Conservation (phyloP, 64 coral and sea anemone species). For the Montipora capricornis region DNA sequence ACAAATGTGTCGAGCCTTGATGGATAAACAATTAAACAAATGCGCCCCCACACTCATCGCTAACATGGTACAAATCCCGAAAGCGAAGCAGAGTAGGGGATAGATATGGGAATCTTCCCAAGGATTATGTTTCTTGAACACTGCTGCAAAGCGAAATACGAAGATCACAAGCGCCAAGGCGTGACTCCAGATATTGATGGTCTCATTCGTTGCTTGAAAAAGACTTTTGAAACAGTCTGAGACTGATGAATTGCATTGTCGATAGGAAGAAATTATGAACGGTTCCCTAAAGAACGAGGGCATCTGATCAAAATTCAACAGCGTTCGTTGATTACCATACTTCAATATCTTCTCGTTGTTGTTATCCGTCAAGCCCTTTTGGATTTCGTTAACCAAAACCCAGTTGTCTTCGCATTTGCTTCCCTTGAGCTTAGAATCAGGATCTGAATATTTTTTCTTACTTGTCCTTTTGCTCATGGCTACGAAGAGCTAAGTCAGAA, state of each 20-base stretch:
- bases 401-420: neutral
- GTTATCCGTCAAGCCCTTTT: neutral
- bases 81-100: constrained; percentile 77
- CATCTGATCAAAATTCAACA: constrained; percentile 37
- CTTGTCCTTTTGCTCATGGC: neutral
- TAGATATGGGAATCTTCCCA: constrained; percentile 50
- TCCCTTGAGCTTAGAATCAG: neutral
- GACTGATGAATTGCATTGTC: constrained; percentile 48
- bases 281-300: constrained; percentile 60
- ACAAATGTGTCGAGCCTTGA: constrained; percentile 64
- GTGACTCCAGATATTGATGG: constrained; percentile 92
- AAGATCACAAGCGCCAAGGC: constrained; percentile 74
- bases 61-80: constrained; percentile 64
- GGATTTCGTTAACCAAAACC: neutral
- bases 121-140: constrained; percentile 51
- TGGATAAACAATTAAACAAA: constrained; percentile 79
- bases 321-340: neutral
- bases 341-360: neutral
- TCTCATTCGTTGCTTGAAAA: constrained; percentile 76
- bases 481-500: neutral
- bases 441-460: neutral
- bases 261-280: constrained; percentile 70
- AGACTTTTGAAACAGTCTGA: constrained; percentile 65
- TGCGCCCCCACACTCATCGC: constrained; percentile 74
- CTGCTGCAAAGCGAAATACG: constrained; percentile 66